A percentile compares a stretch with the other conserved stretches of the same genome.
Conservation (phyloP, 2,888 invertebrate genomes). For the Drosophila peninsularis region DNA sequence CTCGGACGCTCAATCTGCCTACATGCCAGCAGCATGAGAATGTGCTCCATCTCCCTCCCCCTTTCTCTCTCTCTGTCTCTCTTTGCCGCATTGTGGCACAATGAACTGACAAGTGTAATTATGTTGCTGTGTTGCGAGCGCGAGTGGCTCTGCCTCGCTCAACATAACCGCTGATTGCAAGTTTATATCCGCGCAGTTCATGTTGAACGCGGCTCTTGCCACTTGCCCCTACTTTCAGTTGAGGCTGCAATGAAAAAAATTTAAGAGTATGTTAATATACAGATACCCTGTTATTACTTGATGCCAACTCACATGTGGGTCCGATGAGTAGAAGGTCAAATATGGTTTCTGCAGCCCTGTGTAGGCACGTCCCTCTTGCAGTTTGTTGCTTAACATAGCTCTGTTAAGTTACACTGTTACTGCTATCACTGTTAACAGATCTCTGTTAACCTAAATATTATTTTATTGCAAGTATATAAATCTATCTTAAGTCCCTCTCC, state of each 20-base stretch:
- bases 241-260: slow-evolving; percentile 10
- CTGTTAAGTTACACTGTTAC: neutral
- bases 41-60: neutral
- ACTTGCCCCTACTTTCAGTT: slow-evolving; percentile 16
- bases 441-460: too few species aligned
- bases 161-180: slow-evolving; percentile 75
- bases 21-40: slow-evolving; percentile 8
- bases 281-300: slow-evolving; percentile 27
- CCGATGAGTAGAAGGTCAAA: neutral
- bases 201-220: slow-evolving; percentile 37
- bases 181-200: slow-evolving; percentile 66
- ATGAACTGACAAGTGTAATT: slow-evolving; percentile 80
- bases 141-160: slow-evolving; percentile 41
- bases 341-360: neutral
- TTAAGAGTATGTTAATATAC: neutral
- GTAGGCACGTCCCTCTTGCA: too few species aligned
- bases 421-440: neutral
- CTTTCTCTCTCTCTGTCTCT: slow-evolving; percentile 13
- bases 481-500: neutral
- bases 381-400: neutral
- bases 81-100: slow-evolving; percentile 68
- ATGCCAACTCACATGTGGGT: too few species aligned
- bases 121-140: slow-evolving; percentile 61
- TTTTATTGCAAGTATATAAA: too few species aligned
- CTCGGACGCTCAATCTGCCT: slow-evolving; percentile 47